These are phyloP conservation scores for Tamias sibiricus DNA, from an alignment of 2,113 vertebrate species.

Conservation along the genomic window DNA sequence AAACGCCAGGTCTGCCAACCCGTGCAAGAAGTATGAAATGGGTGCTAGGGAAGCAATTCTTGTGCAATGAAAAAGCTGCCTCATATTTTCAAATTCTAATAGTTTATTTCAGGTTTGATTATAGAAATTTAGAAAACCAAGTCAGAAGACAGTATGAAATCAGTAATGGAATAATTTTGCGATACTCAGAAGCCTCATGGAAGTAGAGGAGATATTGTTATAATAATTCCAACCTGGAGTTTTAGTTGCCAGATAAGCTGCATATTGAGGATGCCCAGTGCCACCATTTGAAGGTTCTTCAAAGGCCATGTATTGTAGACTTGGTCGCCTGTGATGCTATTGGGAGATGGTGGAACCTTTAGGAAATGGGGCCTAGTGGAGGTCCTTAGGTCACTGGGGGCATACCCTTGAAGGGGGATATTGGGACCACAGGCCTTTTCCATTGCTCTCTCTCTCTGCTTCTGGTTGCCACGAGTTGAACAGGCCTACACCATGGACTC, in stretches of 20 bases:
- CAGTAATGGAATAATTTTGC: not conserved
- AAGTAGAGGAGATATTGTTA: not conserved
- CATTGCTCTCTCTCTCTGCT: not conserved
- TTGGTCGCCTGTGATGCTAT: not conserved
- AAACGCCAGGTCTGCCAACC: not conserved
- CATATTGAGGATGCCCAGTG: not conserved
- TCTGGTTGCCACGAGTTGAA: not conserved
- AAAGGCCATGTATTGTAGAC: not conserved
- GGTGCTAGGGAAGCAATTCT: not conserved
- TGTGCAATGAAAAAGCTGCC: not conserved
- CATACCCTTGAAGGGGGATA: not conserved
- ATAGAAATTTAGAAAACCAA: constrained; percentile 23
- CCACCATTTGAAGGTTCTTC: not conserved
- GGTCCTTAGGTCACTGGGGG: not conserved
- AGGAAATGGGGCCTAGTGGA: not conserved
- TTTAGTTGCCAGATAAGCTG: not conserved
- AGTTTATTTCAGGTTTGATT: constrained; percentile 5
- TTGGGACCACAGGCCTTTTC: not conserved
- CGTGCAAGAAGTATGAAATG: not conserved
- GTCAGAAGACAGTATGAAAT: not conserved
- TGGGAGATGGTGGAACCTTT: not conserved
- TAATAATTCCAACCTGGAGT: not conserved
- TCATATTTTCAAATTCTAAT: constrained; percentile 29
- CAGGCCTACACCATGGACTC: not conserved
- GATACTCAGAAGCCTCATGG: not conserved